Evolutionary conservation across 2,113 vertebrate genomes (phyloP).

Genomic region (Lasiurus borealis): DNA sequence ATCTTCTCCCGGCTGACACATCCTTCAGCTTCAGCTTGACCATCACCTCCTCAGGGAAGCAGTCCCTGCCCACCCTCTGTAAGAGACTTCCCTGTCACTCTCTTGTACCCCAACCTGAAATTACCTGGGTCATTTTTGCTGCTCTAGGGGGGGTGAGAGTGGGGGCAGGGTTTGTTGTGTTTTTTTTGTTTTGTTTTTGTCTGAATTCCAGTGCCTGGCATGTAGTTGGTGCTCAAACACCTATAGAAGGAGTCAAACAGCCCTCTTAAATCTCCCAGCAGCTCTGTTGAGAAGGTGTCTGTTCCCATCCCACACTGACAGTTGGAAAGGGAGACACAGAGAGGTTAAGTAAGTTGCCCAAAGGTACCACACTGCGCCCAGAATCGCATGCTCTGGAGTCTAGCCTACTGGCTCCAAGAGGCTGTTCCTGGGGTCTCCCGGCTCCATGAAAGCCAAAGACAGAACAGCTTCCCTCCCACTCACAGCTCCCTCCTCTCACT

Average conservation of each 20-base stretch:
- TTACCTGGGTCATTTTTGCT: conserved; percentile 40
- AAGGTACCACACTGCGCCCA: neutral
- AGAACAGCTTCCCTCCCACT: neutral
- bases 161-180: neutral
- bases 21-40: neutral
- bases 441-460: neutral
- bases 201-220: neutral
- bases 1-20: neutral
- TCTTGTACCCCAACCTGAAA: neutral
- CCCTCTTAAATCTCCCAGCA: neutral
- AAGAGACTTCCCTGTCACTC: neutral
- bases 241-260: neutral
- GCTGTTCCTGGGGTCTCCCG: neutral
- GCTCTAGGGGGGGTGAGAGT: neutral
- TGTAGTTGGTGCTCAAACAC: neutral
- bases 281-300: no score
- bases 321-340: neutral
- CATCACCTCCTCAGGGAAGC: neutral
- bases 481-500: neutral
- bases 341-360: neutral
- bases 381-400: neutral
- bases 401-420: no score
- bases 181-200: neutral
- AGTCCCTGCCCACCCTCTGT: neutral
- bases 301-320: rapidly evolving